These are phyloP conservation scores for Rhegmatorhina hoffmannsi DNA, from an alignment of 2,113 vertebrate species.

Conservation along the genomic window DNA sequence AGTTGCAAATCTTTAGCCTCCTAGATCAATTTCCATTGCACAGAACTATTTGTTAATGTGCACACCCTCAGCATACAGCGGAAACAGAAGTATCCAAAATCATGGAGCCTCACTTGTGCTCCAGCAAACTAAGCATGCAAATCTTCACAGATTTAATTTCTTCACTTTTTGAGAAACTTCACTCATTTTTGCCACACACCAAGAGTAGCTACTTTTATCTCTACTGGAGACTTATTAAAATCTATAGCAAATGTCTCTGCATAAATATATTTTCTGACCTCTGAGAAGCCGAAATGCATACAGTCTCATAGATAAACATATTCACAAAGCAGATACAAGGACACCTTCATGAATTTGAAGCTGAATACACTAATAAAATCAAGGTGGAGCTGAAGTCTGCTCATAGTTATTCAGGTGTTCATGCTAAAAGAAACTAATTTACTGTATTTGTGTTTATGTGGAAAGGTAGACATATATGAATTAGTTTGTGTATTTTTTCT, in stretches of 20 bases:
- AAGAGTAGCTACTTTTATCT: not conserved
- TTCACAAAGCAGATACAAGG: not conserved
- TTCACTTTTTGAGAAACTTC: not conserved
- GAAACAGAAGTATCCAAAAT: not conserved
- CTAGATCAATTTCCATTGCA: not conserved
- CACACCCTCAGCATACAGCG: not conserved
- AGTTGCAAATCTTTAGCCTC: not conserved
- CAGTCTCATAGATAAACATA: not conserved
- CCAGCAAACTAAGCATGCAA: not conserved
- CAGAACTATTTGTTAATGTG: not conserved
- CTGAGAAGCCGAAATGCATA: not conserved
- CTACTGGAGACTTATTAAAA: not conserved
- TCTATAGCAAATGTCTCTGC: rapidly evolving
- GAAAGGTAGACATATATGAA: not conserved
- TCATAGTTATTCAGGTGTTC: not conserved
- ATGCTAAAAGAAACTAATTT: not conserved
- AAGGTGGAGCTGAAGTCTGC: not conserved
- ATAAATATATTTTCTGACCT: not conserved
- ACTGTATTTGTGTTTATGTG: not conserved
- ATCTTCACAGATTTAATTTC: not conserved
- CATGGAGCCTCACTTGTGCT: not conserved
- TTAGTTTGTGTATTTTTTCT: not conserved
- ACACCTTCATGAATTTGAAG: not conserved
- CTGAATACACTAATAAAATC: not conserved
- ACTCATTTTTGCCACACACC: rapidly evolving